These are phyloP conservation scores for Sanderia malayensis DNA, from an alignment of 30 jellyfish, hydroid and myxozoan species.

Conservation along the genomic window DNA sequence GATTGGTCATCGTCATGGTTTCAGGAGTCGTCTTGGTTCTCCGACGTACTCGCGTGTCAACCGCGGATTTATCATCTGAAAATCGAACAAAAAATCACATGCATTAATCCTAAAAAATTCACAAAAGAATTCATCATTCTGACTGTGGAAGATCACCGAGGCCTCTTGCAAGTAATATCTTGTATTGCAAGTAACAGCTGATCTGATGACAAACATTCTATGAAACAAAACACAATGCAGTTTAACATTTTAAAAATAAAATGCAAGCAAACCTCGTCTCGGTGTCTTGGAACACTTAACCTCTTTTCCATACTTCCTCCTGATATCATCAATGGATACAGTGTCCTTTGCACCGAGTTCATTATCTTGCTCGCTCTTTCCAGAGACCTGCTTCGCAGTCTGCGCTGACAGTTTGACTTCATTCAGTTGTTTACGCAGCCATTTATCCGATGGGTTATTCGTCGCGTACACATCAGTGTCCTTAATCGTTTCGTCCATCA, in stretches of 20 bases:
- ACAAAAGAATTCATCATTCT: no score
- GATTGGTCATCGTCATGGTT: background rate
- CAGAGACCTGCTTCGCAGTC: background rate
- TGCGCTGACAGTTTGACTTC: slow-evolving; percentile 47
- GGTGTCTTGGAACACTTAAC: slow-evolving; percentile 17
- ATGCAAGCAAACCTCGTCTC: slow-evolving; percentile 15
- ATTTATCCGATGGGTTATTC: slow-evolving; percentile 66
- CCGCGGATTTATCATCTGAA: background rate
- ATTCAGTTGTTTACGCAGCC: slow-evolving; percentile 82
- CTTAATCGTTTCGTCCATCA: slow-evolving; percentile 41
- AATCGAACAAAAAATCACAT: no score
- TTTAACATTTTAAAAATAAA: no score
- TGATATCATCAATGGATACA: slow-evolving; percentile 35
- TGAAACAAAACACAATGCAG: no score
- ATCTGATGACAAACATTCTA: no score
- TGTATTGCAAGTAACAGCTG: no score
- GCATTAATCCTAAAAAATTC: no score
- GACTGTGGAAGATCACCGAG: no score
- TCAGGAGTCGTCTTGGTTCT: slow-evolving; percentile 24
- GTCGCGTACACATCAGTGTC: slow-evolving; percentile 58
- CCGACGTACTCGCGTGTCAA: slow-evolving; percentile 9
- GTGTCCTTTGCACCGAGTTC: slow-evolving; percentile 19
- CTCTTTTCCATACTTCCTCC: slow-evolving; percentile 45
- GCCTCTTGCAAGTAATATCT: no score
- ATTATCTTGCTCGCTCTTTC: background rate